A percentile compares a stretch with the other conserved stretches of the same genome.
Conservation (phyloP, 2,113 vertebrate species). For the Aegypius monachus region DNA sequence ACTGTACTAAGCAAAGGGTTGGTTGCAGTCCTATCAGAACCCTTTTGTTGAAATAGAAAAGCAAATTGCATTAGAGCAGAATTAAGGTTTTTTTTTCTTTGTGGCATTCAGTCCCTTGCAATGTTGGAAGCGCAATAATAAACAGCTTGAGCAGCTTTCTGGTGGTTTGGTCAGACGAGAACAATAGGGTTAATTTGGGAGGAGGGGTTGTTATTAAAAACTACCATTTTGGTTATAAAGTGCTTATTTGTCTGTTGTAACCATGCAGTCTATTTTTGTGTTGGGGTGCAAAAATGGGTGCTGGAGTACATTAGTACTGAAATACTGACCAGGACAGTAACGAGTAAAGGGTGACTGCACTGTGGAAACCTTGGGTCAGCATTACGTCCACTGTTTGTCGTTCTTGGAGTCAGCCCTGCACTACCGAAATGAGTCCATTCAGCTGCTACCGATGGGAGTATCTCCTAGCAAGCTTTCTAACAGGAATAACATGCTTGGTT, state of each 20-base stretch:
- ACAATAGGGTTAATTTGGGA: background rate
- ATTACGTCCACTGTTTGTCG: fast-evolving
- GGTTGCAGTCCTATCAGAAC: background rate
- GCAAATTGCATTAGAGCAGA: background rate
- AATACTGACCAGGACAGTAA: background rate
- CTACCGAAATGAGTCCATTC: background rate
- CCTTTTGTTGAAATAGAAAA: background rate
- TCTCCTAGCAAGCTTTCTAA: background rate
- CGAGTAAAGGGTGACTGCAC: background rate
- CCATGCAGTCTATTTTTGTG: background rate
- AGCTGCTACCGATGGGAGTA: fast-evolving
- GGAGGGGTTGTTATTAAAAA: background rate
- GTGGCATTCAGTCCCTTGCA: background rate
- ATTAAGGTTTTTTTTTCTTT: background rate
- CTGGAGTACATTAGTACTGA: background rate
- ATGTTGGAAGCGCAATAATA: background rate
- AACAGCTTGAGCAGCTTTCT: background rate
- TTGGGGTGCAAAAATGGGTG: background rate
- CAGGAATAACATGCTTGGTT: background rate
- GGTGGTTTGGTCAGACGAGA: background rate
- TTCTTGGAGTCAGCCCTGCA: background rate
- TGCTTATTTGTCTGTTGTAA: background rate
- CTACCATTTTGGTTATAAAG: background rate
- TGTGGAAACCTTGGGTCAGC: background rate
- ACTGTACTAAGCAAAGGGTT: background rate